Evolutionary conservation across 2,888 invertebrate genomes (phyloP), one percentile per base, ranked within the genome.

Genomic region (Strigamia maritima): DNA sequence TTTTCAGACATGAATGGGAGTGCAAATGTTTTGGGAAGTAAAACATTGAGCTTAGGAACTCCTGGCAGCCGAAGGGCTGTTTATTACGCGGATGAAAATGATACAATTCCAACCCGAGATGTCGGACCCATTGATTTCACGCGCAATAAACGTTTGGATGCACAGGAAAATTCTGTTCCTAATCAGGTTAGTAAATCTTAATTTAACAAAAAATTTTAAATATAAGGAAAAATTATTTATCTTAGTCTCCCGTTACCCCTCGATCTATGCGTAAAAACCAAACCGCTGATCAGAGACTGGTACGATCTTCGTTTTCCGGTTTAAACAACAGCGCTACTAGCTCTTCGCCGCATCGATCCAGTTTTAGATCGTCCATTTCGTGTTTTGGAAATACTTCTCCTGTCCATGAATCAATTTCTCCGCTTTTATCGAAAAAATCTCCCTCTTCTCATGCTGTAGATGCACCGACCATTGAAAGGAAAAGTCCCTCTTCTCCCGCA

Each of bases 91-190:
- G 77, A 77, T 22, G 77, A 77, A 31, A 44, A 77, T 54, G 77
- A 77, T 60, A 60, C 77, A 60, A 77, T 77, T 26, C 77, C 77
- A 28, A 77, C 77, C 3, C 49, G 77, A n/a, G 77, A 77, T 60
- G 60, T 77, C 1, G 77, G 77, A 22, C 77, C 77, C 22, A 54
- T 49, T 28, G 40, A 60, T 35, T 26, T 26, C 38, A 76, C 38
- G 44, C 44, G 40, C n/a, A 40, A 19, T 40, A 38, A 40, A 65
- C 1, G 8, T 65, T n/a, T 65, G 22, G 60, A 65, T 65, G 19
- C 12, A 4, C 60, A 65, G 22, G 60, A 65, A 0, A 65, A 65
- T 24, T 65, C 60, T 7, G 7, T 65, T 65, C 6, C 60, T 22
- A 65, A 65, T 24, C 60, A 65, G 60, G 60, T 65, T 22, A 22